Conservation (phyloP, 2,113 vertebrate genomes). For the Tretioscincus oriximinensis region DNA sequence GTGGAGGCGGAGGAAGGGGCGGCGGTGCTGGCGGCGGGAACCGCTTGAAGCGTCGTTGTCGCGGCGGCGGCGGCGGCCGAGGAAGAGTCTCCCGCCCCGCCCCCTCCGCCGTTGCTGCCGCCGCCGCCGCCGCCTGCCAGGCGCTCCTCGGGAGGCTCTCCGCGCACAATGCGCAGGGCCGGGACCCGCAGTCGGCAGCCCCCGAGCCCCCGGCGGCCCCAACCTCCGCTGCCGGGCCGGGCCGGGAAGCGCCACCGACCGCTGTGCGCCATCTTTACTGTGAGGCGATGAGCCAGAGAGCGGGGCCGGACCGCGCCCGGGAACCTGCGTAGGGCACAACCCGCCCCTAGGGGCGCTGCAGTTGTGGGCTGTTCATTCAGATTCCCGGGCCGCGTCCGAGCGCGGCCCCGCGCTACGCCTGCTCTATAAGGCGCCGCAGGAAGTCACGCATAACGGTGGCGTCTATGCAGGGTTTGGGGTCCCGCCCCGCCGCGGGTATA, state of each 20-base stretch:
- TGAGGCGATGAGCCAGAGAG: conserved; percentile 78
- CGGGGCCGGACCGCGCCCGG: conserved; percentile 66
- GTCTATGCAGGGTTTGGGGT: conserved; percentile 57
- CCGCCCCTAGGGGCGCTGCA: conserved; percentile 10
- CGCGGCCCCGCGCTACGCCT: conserved; percentile 83
- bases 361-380: not conserved
- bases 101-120: conserved; percentile 51
- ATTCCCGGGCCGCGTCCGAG: conserved; percentile 10
- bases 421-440: conserved; percentile 53
- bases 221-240: conserved; percentile 92
- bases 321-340: conserved; percentile 50
- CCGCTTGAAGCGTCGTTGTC: not conserved
- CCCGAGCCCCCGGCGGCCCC: conserved; percentile 89
- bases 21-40: not conserved
- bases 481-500: conserved; percentile 58
- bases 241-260: conserved; percentile 99
- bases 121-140: conserved; percentile 63
- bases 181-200: conserved; percentile 81
- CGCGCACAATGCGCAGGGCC: conserved; percentile 75
- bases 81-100: conserved; percentile 63
- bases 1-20: not conserved
- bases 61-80: conserved; percentile 44
- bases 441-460: conserved; percentile 59
- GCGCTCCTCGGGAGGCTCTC: conserved; percentile 41
- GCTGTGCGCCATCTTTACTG: conserved; percentile 99